Conservation (phyloP, 2,888 invertebrate genomes). For the Diarsia dahlii region DNA sequence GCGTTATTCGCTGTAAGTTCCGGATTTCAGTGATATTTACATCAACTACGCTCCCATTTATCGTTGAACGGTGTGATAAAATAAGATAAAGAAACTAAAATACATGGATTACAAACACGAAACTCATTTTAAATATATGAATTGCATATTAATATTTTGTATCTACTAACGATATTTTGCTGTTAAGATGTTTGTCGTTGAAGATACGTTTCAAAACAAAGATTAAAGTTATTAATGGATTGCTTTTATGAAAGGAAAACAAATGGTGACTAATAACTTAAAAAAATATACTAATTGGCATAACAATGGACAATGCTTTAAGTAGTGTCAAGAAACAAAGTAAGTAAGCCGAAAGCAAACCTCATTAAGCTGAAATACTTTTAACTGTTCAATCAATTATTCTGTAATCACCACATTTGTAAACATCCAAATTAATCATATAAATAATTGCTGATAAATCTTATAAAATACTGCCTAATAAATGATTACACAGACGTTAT, state of each 20-base stretch:
- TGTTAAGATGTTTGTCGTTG: not conserved
- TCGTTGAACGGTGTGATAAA: constrained; percentile 20
- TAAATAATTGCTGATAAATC: not conserved
- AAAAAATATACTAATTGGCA: not conserved
- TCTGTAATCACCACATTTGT: not conserved
- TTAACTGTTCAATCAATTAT: not conserved
- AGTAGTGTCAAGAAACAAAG: not conserved
- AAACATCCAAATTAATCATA: not conserved
- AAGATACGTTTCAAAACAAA: not conserved
- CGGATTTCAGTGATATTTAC: constrained; percentile 46
- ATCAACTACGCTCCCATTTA: constrained; percentile 22
- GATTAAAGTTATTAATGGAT: not conserved
- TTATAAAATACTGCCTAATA: not conserved
- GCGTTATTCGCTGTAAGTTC: constrained; percentile 47
- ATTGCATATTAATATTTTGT: not conserved
- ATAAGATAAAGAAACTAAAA: constrained; percentile 20
- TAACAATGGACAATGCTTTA: constrained; percentile 9
- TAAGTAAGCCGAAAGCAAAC: not conserved
- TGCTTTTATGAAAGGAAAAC: not conserved
- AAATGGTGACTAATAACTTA: not conserved
- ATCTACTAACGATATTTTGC: not conserved
- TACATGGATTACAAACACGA: not conserved
- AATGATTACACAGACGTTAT: not conserved
- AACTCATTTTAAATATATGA: not conserved
- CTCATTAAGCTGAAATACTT: not conserved